Evolutionary conservation across 2,888 invertebrate species (phyloP), one percentile per base, ranked within the genome.

Genomic region (Scaptomyza tumidula): DNA sequence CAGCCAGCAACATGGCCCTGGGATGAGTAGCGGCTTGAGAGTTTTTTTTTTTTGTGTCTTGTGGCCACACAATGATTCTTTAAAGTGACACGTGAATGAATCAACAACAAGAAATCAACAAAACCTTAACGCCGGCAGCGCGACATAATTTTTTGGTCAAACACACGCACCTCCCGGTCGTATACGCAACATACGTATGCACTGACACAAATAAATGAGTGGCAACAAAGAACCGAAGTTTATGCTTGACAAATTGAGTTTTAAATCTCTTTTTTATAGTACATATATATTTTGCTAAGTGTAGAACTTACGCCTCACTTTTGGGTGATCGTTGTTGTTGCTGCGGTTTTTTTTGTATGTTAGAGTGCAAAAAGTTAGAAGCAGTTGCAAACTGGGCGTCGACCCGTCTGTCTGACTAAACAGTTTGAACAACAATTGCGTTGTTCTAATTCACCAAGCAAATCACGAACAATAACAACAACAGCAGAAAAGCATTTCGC

Each of bases 21-120:
- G 35, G 35, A 50, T 50, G 50, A 14, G 16, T 41, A 10, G 19
- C n/a, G 35, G 35, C 19, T 19, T 50, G 19, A 24, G 50, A 19
- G 19, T 50, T 35, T 50, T 35, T 10, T 35, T n/a, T 24, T 35
- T 2, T 3, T 46, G 9, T 19, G 7, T 33, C 45, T 59, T 62
- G 33, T 33, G 35, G 66, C 45, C 55, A 81, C 64, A 81, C 81
- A 82, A 83, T 81, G 84, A 77, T 83, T 83, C 81, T 82, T 83
- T 79, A 77, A 80, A 16, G 16, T 66, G 75, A 63, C 60, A 60
- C 58, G 44, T 65, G 67, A 50, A 63, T 75, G 75, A 72, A 62
- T 62, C 57, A 66, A 61, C 50, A 66, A 60, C n/a, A 50, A 63
- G 67, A 71, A 71, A 66, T 63, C 56, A 66, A 60, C 48, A 24